Percentiles rank a stretch among this genome's conserved stretches.
These are phyloP conservation scores for Dryobota labecula DNA, from an alignment of 2,888 invertebrate genomes.

Conservation along the genomic window DNA sequence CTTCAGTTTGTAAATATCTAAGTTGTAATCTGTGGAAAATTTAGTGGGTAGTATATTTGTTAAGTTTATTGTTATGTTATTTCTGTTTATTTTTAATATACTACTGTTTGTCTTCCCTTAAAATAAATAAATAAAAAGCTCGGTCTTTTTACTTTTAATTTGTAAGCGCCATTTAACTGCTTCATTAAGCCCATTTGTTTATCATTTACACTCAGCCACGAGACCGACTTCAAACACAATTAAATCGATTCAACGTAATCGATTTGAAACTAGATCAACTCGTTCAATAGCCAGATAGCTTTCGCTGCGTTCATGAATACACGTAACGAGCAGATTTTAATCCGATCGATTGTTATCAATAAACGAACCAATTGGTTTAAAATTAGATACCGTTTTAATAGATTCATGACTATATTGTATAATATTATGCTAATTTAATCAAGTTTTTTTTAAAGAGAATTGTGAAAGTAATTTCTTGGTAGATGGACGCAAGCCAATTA, in stretches of 20 bases:
- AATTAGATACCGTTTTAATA: constrained; percentile 40
- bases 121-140: no score
- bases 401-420: constrained; percentile 10
- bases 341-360: constrained; percentile 53
- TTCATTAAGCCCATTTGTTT: constrained; percentile 50
- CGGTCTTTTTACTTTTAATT: constrained; percentile 32
- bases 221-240: constrained; percentile 51
- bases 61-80: no score
- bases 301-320: constrained; percentile 62
- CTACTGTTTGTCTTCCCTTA: no score
- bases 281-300: constrained; percentile 63
- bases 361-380: constrained; percentile 48
- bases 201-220: constrained; percentile 35
- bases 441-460: constrained; percentile 25
- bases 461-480: constrained; percentile 26
- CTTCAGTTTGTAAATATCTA: no score
- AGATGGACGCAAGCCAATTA: not conserved
- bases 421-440: constrained; percentile 20
- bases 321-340: constrained; percentile 52
- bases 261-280: constrained; percentile 66
- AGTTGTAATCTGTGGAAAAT: no score
- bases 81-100: no score
- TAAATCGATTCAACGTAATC: constrained; percentile 62
- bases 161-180: constrained; percentile 38
- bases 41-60: no score